Evolutionary conservation across 2,113 vertebrate genomes (phyloP), one percentile per base, ranked within the genome.

Genomic region (Capreolus pygargus): DNA sequence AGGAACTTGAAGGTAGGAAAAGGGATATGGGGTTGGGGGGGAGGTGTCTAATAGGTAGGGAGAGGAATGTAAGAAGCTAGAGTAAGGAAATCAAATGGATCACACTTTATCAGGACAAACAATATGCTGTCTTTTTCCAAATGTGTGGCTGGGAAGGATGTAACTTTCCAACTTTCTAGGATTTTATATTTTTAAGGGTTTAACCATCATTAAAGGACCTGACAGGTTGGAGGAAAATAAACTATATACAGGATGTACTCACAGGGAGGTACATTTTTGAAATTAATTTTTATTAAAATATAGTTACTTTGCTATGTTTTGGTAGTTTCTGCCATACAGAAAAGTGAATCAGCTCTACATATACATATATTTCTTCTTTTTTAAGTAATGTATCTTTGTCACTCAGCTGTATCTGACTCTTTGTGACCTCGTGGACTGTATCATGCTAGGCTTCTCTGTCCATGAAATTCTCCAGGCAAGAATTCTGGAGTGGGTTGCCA

Each of bases 31-130:
- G 25, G 4, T 9, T 39, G 39, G 39, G 39, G 14, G 58, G 30
- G n/a, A 2, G 64, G 16, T 36, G 55, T 0, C 15, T 52, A 25
- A 4, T 0, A 11, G 23, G 5, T 25, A 3, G 5, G 17, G 8
- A 19, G n/a, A 57, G 81, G 43, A 7, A 43, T 10, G 1, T 25
- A 55, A 60, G 55, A 87, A n/a, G 7, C 25, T 45, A 57, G 64
- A 50, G 33, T 33, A 95, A 74, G 21, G 30, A 39, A 88, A 30
- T 60, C 14, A 70, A 33, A 90, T 28, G 30, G 25, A 92, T 47
- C 17, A n/a, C 25, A 2, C 12, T 94, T 21, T 60, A 7, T n/a
- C 67, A 30, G 33, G 36, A 87, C 25, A 52, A 45, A 14, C 30
- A 15, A 39, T n/a, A 1, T 11, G 15, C 14, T 47, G 12, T 67